Conservation (phyloP, 2,797 vertebrate species). For the Delichon dasypus region DNA sequence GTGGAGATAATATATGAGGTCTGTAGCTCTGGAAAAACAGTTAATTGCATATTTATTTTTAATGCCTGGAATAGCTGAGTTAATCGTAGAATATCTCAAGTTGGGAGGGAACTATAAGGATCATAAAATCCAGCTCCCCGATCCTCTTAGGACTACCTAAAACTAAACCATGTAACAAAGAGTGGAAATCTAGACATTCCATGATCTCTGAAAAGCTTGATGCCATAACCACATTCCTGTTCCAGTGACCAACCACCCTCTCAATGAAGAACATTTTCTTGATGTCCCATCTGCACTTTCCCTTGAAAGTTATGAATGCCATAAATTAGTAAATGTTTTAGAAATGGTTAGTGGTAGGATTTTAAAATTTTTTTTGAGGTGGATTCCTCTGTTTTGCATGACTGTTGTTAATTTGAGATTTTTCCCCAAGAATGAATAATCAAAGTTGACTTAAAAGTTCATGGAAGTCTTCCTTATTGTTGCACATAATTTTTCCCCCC, state of each 20-base stretch:
- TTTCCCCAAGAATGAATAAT: neutral
- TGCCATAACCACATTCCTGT: neutral
- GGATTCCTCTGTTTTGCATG: neutral
- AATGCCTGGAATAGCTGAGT: neutral
- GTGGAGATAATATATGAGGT: neutral
- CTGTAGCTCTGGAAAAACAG: neutral
- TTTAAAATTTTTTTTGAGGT: neutral
- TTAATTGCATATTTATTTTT: neutral
- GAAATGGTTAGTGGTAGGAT: neutral
- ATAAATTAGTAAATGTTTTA: neutral
- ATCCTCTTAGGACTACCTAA: neutral
- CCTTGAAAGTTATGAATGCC: neutral
- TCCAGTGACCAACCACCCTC: neutral
- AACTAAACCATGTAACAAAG: neutral
- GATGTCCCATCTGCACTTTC: neutral
- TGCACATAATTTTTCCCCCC: neutral
- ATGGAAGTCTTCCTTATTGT: neutral
- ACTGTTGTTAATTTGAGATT: neutral
- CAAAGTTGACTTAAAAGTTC: neutral
- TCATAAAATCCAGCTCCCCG: neutral
- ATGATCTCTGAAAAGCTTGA: neutral
- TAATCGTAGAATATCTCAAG: neutral
- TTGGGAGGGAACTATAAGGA: neutral
- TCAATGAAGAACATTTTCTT: neutral
- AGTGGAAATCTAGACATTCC: rapidly evolving